Conservation (phyloP, 2,888 invertebrate species). For the Prenolepis imparis region DNA sequence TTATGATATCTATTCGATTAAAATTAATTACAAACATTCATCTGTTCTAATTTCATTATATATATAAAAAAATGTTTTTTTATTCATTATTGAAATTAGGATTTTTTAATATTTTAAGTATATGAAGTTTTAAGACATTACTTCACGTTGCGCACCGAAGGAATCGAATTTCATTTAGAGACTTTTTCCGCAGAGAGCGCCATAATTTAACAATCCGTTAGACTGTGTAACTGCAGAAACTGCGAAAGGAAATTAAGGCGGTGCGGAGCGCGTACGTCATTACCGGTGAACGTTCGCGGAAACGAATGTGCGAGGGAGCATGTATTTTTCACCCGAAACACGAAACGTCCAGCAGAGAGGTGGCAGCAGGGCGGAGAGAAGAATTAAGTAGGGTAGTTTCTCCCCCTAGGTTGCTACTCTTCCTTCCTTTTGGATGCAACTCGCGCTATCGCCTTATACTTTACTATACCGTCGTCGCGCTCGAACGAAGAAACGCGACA, state of each 20-base stretch:
- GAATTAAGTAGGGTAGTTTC: constrained; percentile 50
- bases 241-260: constrained; percentile 11
- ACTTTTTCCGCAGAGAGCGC: too few species aligned
- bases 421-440: constrained; percentile 22
- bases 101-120: too few species aligned
- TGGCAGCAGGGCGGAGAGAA: not conserved
- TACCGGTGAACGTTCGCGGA: constrained; percentile 7
- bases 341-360: constrained; percentile 23
- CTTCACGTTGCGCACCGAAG: too few species aligned
- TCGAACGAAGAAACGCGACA: not conserved
- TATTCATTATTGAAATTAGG: too few species aligned
- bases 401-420: too few species aligned
- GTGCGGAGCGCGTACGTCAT: not conserved
- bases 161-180: too few species aligned
- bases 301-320: constrained; percentile 11
- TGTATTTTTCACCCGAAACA: constrained; percentile 44
- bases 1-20: too few species aligned
- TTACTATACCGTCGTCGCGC: constrained; percentile 25
- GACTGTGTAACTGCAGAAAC: not conserved
- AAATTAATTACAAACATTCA: too few species aligned
- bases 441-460: constrained; percentile 17
- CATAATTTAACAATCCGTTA: constrained; percentile 12
- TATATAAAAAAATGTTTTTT: too few species aligned
- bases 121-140: too few species aligned
- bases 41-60: too few species aligned